Evolutionary conservation across 2,888 invertebrate species (phyloP), one percentile per base, ranked within the genome.

Genomic region (Selenia dentaria): DNA sequence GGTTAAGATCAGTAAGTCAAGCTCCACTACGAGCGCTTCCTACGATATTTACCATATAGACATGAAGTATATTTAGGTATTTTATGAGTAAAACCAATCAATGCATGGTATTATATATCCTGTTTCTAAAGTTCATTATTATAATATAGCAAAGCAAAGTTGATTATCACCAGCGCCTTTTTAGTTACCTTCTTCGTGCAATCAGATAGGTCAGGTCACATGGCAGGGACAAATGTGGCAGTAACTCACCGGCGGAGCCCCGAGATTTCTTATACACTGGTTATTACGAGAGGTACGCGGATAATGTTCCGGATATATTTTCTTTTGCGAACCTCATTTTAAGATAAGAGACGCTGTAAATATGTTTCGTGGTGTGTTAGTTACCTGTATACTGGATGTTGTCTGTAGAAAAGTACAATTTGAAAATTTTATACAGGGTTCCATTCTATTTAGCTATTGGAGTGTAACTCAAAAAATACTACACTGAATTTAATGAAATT

Each of bases 161-260:
- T n/a, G n/a, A n/a, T n/a, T n/a, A n/a, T n/a, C n/a, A n/a, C n/a
- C n/a, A 49, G 59, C 60, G 55, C 14, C 28, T 50, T 63, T 50
- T 67, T 66, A 64, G 38, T 22, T 22, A 41, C 38, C 38, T 36
- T 22, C 49, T 38, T 43, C 41, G 38, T 51, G 57, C 53, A 59
- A 84, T 87, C 82, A 78, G 83, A 81, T 80, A 81, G 74, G 77
- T 65, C 64, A 73, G 80, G 80, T 79, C 81, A 74, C 76, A 72
- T 75, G 85, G 80, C 85, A 70, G 70, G 74, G 79, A 87, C 86
- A 87, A 88, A 89, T 88, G 83, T 65, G 79, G 59, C 69, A 62
- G 80, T 88, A 79, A 84, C 77, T 88, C 85, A 86, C 70, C 57
- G 59, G 44, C 51, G 44, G 47, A 75, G 71, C 79, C 62, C 53